Conservation (phyloP, 2,113 vertebrate genomes). For the Thamnophis sirtalis region DNA sequence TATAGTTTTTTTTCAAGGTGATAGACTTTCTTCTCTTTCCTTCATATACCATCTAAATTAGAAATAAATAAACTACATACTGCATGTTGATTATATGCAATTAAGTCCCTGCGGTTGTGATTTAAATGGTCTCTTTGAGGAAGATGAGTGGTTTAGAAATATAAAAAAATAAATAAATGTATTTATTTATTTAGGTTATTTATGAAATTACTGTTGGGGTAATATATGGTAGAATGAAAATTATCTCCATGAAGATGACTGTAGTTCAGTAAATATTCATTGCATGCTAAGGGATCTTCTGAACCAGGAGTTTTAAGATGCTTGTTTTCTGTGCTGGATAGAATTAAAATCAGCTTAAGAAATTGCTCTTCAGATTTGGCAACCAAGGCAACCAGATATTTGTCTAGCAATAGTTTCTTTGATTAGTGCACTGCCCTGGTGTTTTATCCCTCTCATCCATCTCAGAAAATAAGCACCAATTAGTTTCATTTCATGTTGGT, state of each 20-base stretch:
- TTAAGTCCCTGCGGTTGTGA: neutral
- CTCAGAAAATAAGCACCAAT: neutral
- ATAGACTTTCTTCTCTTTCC: neutral
- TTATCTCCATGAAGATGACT: neutral
- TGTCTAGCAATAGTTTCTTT: neutral
- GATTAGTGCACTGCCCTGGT: neutral
- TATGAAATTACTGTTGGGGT: neutral
- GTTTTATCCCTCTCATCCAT: neutral
- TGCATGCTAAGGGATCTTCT: neutral
- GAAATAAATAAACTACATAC: neutral
- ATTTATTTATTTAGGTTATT: neutral
- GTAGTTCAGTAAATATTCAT: neutral
- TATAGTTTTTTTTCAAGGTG: neutral
- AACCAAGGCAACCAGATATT: neutral
- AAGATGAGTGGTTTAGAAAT: no score
- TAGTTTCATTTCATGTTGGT: neutral
- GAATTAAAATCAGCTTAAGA: neutral
- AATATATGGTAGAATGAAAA: neutral
- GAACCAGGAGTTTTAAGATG: neutral
- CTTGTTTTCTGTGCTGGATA: neutral
- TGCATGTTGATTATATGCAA: neutral
- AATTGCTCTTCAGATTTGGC: neutral
- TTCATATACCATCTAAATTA: neutral
- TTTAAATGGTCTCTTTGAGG: no score
- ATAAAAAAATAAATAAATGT: no score